These are phyloP conservation scores for Spheniscus mendiculus DNA, from an alignment of 2,113 vertebrate genomes.

Conservation along the genomic window DNA sequence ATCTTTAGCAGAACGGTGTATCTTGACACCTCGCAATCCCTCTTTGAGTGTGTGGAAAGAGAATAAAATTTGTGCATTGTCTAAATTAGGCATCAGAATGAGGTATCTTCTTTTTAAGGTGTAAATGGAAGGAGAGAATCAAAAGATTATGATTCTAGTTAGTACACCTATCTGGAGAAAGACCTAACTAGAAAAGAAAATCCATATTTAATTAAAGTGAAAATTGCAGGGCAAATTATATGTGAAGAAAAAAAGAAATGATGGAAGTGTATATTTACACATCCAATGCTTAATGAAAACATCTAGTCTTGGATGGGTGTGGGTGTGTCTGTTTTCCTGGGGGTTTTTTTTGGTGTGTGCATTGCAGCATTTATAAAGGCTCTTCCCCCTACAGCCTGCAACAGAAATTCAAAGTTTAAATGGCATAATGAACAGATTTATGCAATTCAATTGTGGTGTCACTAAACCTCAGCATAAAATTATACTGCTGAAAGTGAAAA, in stretches of 20 bases:
- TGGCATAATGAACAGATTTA: conserved; percentile 64
- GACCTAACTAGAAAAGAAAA: conserved; percentile 54
- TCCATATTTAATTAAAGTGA: conserved; percentile 61
- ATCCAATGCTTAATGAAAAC: conserved; percentile 52
- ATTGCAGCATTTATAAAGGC: background rate
- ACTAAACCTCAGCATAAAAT: conserved; percentile 70
- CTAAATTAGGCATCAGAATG: conserved; percentile 35
- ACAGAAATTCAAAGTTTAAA: conserved; percentile 62
- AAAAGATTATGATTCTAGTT: conserved; percentile 44
- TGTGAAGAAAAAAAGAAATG: background rate
- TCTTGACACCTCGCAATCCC: background rate
- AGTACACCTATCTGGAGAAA: conserved; percentile 10
- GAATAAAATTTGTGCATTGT: background rate
- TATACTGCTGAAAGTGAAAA: conserved; percentile 48
- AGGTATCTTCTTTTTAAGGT: conserved; percentile 24
- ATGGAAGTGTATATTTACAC: conserved; percentile 29
- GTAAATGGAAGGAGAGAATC: conserved; percentile 25
- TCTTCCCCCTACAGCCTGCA: background rate
- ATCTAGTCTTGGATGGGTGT: conserved; percentile 2
- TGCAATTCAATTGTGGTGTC: conserved; percentile 52
- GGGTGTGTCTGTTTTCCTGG: background rate
- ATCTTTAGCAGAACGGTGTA: conserved; percentile 10
- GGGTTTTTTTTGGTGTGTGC: background rate
- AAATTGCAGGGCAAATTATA: conserved; percentile 36
- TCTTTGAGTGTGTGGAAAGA: background rate